Base-by-base conservation (phyloP, 2,113 vertebrate species). In the Podilymbus podiceps region DNA sequence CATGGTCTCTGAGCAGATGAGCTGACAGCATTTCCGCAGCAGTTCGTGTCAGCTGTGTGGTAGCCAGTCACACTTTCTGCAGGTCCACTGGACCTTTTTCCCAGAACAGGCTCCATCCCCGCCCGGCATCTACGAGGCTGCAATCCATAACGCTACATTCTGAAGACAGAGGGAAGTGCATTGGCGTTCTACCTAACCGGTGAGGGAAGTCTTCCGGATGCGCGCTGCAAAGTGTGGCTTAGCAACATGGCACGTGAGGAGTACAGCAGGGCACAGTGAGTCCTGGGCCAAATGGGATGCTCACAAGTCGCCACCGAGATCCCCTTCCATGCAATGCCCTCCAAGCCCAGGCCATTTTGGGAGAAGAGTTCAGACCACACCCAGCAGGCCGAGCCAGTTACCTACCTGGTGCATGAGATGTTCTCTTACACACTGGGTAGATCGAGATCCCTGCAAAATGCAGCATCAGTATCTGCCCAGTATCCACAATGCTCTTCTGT, bases 11-110 rank as follows among this genome's bases (percentile, higher is more conserved):
- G 56, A 93, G 76, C n/a, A 46, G 60, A 59, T 35, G 78, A 85
- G 24, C 56, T 42, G 82, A 92, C 93, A 93, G 88, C 86, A 30
- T 77, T 94, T 95, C 53, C 89, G 79, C 95, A 96, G 19, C 60
- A 93, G 55, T 67, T 88, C 33, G 2, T 55, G 71, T 63, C 58
- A 64, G 35, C 85, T 86, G 42, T 12, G 55, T 23, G 7, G 49
- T 52, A 69, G 44, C 42, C 85, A 71, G 89, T 35, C 58, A 56
- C 21, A 2, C 24, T 88, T 91, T 85, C 89, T 59, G 40, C 46
- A 47, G 78, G 74, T 91, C 85, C 85, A 25, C 62, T 58, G 85
- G 68, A 71, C 49, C 12, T 73, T 6, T 69, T 92, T 42, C 38
- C 52, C 50, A 81, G 69, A 80, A 25, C 20, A 47, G 42, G 59